Conservation (phyloP, 2,113 vertebrate species). For the Coptodon bakossiorum region DNA sequence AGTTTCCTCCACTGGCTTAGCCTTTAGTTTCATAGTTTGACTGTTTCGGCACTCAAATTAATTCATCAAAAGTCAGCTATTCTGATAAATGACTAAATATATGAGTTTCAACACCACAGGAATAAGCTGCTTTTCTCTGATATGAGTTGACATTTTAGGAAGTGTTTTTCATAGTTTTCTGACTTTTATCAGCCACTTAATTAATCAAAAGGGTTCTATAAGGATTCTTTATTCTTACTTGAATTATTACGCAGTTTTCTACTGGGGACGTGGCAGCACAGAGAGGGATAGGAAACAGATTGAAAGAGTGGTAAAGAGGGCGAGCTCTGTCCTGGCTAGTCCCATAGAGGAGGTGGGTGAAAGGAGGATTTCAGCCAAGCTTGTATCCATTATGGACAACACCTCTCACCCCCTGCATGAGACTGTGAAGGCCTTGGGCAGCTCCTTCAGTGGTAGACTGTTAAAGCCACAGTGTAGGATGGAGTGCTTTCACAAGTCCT, state of each 20-base stretch:
- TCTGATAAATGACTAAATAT: background rate
- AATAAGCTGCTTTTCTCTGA: background rate
- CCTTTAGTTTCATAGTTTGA: background rate
- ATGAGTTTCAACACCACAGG: background rate
- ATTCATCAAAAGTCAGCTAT: background rate
- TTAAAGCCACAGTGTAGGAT: background rate
- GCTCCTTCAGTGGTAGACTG: background rate
- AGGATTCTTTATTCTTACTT: background rate
- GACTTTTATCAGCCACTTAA: background rate
- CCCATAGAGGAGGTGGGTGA: background rate
- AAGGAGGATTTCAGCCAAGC: background rate
- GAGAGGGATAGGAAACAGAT: background rate
- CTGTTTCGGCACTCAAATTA: background rate
- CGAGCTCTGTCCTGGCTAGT: background rate
- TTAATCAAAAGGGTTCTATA: background rate
- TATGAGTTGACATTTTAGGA: background rate
- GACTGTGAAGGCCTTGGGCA: background rate
- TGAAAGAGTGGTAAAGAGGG: background rate
- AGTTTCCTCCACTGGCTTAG: background rate
- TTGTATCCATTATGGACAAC: background rate
- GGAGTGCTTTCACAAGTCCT: background rate
- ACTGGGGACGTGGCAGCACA: background rate
- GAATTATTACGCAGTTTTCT: background rate
- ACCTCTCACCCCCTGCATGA: background rate
- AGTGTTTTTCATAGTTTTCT: background rate